phyloP scores from a whole-genome alignment of 2,888 invertebrate species.

The Gari tellinella region DNA sequence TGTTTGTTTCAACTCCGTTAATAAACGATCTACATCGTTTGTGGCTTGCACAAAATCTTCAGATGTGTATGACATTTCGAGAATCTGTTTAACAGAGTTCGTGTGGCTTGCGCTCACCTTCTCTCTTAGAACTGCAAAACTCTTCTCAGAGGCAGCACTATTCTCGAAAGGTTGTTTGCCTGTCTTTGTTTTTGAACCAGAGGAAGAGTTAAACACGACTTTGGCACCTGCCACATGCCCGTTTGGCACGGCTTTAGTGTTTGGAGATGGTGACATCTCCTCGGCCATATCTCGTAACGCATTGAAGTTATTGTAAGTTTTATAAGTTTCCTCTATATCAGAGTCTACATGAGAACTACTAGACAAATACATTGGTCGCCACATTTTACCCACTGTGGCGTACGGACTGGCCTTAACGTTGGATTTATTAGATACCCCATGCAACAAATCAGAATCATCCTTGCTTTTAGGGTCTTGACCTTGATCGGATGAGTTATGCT shows the following conservation, averaged over 20 bases:
- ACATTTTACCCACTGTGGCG: conserved; percentile 76
- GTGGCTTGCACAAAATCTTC: conserved; percentile 71
- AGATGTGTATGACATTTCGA: conserved; percentile 68
- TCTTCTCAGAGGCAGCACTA: conserved; percentile 64
- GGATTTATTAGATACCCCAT: conserved; percentile 30
- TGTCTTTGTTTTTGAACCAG: conserved; percentile 12
- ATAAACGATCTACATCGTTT: conserved; percentile 84
- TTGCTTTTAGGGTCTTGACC: conserved; percentile 46
- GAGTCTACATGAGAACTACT: conserved; percentile 49
- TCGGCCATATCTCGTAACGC: conserved; percentile 61
- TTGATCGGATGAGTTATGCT: conserved; percentile 11
- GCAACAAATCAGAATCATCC: conserved; percentile 65
- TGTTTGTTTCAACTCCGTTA: conserved; percentile 73
- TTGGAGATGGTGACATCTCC: conserved; percentile 2
- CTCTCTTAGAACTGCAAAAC: conserved; percentile 68
- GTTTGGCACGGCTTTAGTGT: conserved; percentile 22
- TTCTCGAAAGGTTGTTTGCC: background rate
- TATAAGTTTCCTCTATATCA: conserved; percentile 56
- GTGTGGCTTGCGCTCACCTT: conserved; percentile 69
- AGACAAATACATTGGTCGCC: conserved; percentile 73
- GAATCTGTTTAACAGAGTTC: conserved; percentile 70
- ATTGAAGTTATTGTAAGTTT: conserved; percentile 64
- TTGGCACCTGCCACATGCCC: conserved; percentile 26
- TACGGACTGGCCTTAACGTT: conserved; percentile 70
- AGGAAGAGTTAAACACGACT: conserved; percentile 10